Conservation (phyloP, 2,888 invertebrate species). For the Pilophorus perplexus region DNA sequence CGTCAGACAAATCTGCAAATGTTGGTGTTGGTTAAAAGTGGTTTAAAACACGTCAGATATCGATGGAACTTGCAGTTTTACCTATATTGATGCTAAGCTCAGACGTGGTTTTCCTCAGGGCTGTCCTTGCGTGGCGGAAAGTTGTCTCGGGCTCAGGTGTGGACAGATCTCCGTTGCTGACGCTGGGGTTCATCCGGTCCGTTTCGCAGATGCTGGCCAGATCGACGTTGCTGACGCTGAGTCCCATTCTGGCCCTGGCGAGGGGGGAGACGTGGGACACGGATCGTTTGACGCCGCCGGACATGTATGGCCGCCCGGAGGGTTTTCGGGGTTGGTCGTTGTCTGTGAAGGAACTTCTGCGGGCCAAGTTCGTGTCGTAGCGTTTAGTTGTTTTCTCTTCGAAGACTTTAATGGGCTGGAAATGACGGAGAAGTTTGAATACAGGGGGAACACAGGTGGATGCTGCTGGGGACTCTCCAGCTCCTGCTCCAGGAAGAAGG, state of each 20-base stretch:
- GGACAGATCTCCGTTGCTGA: neutral
- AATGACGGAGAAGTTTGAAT: too few relatives aligned
- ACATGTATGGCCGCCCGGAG: conserved; percentile 49
- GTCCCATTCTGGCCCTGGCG: conserved; percentile 40
- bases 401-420: conserved; percentile 1
- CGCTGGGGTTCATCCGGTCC: conserved; percentile 3
- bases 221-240: conserved; percentile 16
- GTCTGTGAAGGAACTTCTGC: conserved; percentile 48
- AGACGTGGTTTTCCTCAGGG: conserved; percentile 51
- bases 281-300: conserved; percentile 52
- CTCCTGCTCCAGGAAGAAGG: too few relatives aligned
- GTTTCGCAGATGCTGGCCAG: conserved; percentile 48
- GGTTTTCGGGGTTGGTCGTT: conserved; percentile 46
- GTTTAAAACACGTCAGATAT: too few relatives aligned
- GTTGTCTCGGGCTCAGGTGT: conserved; percentile 5
- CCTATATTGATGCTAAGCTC: conserved; percentile 49
- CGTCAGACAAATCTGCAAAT: conserved; percentile 18
- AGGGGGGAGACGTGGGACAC: conserved; percentile 52
- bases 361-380: conserved; percentile 43
- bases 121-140: neutral
- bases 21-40: neutral
- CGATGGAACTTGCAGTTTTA: conserved; percentile 22
- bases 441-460: too few relatives aligned
- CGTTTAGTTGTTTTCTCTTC: conserved; percentile 23
- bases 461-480: too few relatives aligned